These are phyloP conservation scores for Amblyjoppa proteus DNA, from an alignment of 2,888 invertebrate genomes.

Conservation along the genomic window DNA sequence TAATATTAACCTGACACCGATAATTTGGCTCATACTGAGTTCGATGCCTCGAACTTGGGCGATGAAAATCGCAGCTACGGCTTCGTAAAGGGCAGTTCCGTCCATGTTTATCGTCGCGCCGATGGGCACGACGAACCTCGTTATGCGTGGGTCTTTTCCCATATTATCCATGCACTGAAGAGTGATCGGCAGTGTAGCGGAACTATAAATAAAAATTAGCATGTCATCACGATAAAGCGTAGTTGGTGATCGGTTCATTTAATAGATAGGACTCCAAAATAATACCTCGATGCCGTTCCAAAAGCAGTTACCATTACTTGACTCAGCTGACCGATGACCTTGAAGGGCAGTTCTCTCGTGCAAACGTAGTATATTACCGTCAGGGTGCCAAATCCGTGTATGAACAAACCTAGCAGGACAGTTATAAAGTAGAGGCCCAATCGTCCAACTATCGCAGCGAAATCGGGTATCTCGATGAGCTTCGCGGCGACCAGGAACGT, in stretches of 20 bases:
- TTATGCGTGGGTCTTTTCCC: constrained; percentile 95
- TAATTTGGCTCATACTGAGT: constrained; percentile 94
- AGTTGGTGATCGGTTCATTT: neutral
- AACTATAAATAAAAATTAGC: constrained; percentile 86
- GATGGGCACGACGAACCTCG: constrained; percentile 98
- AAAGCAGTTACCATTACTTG: constrained; percentile 91
- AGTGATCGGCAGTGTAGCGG: constrained; percentile 98
- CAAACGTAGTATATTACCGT: constrained; percentile 88
- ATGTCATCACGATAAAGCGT: neutral
- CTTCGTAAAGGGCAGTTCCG: constrained; percentile 98
- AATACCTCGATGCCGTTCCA: constrained; percentile 91
- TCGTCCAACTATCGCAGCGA: constrained; percentile 88
- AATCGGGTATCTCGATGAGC: constrained; percentile 89
- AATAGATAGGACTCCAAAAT: neutral
- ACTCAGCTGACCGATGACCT: constrained; percentile 87
- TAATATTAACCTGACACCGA: constrained; percentile 93
- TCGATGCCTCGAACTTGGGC: constrained; percentile 94
- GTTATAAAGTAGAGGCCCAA: constrained; percentile 91
- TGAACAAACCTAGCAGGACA: constrained; percentile 88
- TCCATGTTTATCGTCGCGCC: constrained; percentile 99
- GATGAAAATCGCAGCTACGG: constrained; percentile 98
- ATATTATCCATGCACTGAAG: constrained; percentile 97
- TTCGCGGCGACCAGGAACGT: constrained; percentile 89
- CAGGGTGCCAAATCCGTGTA: constrained; percentile 90
- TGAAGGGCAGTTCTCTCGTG: constrained; percentile 88